Conservation (phyloP, 1,140 invertebrate species). For the Calycopis cecrops region DNA sequence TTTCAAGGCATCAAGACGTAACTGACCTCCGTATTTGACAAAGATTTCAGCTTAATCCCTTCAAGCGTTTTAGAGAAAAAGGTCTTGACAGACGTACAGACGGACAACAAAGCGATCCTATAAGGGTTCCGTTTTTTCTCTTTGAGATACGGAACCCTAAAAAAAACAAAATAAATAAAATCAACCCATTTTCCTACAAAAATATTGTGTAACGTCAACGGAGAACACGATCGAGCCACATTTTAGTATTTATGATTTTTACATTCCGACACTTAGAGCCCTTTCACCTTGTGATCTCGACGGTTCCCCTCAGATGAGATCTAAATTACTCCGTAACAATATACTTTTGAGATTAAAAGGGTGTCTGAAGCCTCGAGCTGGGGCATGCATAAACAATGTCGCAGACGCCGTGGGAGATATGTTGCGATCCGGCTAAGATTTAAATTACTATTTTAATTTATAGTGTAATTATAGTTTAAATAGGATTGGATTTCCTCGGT, state of each 20-base stretch:
- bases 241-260: constrained; percentile 10
- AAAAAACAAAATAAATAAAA: too few species aligned
- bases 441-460: constrained; percentile 13
- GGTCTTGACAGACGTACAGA: too few species aligned
- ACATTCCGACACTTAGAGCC: constrained; percentile 28
- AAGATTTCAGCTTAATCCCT: too few species aligned
- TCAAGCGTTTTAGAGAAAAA: too few species aligned
- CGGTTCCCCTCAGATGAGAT: constrained; percentile 50
- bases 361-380: constrained; percentile 54
- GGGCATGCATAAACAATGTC: constrained; percentile 35
- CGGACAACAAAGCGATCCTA: too few species aligned
- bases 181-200: too few species aligned
- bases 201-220: too few species aligned
- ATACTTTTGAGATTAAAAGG: constrained; percentile 65
- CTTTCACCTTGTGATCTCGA: constrained; percentile 41
- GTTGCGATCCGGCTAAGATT: not conserved
- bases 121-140: too few species aligned
- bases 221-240: not conserved
- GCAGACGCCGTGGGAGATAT: constrained; percentile 25
- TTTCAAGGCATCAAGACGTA: too few species aligned
- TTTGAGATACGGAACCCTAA: too few species aligned
- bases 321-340: constrained; percentile 63
- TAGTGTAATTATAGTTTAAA: not conserved
- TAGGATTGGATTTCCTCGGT: too few species aligned
- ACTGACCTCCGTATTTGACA: too few species aligned